Conservation (phyloP, 2,888 invertebrate species). For the Cantharis lateralis region DNA sequence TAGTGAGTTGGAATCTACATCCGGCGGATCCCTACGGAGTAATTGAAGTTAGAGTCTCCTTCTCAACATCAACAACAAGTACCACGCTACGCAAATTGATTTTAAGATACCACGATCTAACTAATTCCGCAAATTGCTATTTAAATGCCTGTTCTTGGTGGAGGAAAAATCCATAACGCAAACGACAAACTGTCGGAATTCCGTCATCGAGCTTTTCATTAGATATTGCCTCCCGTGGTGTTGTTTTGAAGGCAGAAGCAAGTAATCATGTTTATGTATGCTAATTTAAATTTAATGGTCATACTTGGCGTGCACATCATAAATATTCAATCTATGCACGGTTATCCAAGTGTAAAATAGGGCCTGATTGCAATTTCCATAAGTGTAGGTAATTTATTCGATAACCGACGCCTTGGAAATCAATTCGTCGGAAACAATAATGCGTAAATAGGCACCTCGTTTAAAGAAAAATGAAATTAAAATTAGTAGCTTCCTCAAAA, state of each 20-base stretch:
- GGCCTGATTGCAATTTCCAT: constrained; percentile 40
- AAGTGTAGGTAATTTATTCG: constrained; percentile 41
- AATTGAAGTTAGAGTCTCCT: constrained; percentile 48
- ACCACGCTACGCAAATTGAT: constrained; percentile 36
- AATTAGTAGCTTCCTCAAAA: not conserved
- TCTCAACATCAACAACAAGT: constrained; percentile 15
- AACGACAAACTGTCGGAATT: constrained; percentile 28
- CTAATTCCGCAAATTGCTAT: constrained; percentile 34
- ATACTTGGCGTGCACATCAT: constrained; percentile 22
- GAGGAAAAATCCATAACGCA: constrained; percentile 17
- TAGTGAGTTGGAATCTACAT: constrained; percentile 30
- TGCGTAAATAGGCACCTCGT: constrained; percentile 2
- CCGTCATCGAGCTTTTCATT: constrained; percentile 22
- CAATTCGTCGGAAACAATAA: constrained; percentile 10
- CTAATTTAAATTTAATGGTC: constrained; percentile 23
- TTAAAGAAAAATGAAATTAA: not conserved
- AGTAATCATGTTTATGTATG: constrained; percentile 25
- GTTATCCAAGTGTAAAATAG: constrained; percentile 31
- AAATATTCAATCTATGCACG: constrained; percentile 29
- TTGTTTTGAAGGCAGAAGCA: constrained; percentile 28
- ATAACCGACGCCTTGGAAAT: constrained; percentile 26
- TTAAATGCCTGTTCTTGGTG: constrained; percentile 22
- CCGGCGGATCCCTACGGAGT: constrained; percentile 44
- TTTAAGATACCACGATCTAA: constrained; percentile 35
- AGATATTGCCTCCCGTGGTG: constrained; percentile 12